A percentile compares a stretch with the other conserved stretches of the same genome.
Evolutionary conservation across 1,140 invertebrate genomes (phyloP).

Genomic region (Neelides sp.): DNA sequence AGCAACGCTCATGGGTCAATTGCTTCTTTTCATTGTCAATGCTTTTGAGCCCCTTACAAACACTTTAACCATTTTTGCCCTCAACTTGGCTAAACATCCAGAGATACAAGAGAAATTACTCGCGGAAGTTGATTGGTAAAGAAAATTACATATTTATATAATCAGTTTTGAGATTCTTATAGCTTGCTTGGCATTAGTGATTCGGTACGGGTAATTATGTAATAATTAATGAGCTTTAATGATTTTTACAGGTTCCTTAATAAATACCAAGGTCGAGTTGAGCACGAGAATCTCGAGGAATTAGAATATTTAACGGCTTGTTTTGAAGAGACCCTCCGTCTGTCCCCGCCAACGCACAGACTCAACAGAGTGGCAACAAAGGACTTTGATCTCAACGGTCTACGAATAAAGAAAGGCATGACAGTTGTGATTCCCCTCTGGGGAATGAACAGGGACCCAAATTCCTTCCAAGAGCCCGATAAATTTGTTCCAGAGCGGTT

Average conservation of each 20-base stretch:
- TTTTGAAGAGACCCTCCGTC: slow-evolving; percentile 16
- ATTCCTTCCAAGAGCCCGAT: slow-evolving; percentile 40
- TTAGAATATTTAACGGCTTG: slow-evolving; percentile 21
- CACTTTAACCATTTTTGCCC: slow-evolving; percentile 45
- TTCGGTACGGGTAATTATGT: no score
- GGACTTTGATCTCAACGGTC: slow-evolving; percentile 15
- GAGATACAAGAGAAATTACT: slow-evolving; percentile 33
- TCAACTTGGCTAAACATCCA: slow-evolving; percentile 48
- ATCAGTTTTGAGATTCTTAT: no score
- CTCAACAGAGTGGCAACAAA: slow-evolving; percentile 23
- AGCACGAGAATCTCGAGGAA: slow-evolving; percentile 15
- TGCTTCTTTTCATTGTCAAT: not conserved
- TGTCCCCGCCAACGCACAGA: slow-evolving; percentile 17
- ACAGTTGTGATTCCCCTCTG: slow-evolving; percentile 42
- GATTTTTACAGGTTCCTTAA: no score
- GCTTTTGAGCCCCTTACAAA: slow-evolving; percentile 16
- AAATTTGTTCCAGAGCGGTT: slow-evolving; percentile 47
- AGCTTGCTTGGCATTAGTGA: no score
- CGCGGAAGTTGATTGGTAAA: not conserved
- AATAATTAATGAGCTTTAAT: no score
- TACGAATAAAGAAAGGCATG: slow-evolving; percentile 34
- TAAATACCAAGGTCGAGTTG: slow-evolving; percentile 11
- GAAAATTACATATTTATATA: no score
- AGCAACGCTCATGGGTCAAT: slow-evolving; percentile 8
- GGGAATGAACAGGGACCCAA: slow-evolving; percentile 49